Conservation (phyloP, 2,888 invertebrate species). For the Orchestes rusci region DNA sequence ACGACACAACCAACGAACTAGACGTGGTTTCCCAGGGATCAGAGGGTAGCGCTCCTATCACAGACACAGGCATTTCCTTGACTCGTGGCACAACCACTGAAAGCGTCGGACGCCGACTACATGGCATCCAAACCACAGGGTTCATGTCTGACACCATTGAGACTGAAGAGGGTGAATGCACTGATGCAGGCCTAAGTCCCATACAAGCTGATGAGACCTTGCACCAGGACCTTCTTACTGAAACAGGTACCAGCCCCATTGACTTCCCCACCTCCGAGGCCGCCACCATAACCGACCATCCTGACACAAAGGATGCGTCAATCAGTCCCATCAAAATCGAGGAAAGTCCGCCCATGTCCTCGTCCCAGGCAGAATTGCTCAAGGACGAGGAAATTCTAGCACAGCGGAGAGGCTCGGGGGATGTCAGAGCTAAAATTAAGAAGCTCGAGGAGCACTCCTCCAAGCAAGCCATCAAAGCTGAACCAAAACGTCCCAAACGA, state of each 20-base stretch:
- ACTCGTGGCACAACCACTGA: conserved; percentile 47
- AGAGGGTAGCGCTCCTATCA: conserved; percentile 44
- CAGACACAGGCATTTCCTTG: conserved; percentile 50
- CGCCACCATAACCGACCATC: conserved; percentile 47
- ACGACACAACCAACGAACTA: conserved; percentile 40
- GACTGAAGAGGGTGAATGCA: conserved; percentile 48
- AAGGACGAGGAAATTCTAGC: conserved; percentile 41
- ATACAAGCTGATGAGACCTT: conserved; percentile 48
- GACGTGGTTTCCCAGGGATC: conserved; percentile 46
- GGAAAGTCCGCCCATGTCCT: conserved; percentile 32
- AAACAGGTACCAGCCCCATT: conserved; percentile 48
- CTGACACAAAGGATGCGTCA: conserved; percentile 49
- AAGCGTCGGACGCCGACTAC: conserved; percentile 40
- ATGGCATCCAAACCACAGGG: conserved; percentile 42
- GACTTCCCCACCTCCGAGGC: conserved; percentile 49
- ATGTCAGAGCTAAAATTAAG: conserved; percentile 51
- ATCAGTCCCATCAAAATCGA: conserved; percentile 47
- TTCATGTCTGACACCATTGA: conserved; percentile 44
- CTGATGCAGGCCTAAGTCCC: conserved; percentile 51
- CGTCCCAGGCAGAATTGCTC: conserved; percentile 31
- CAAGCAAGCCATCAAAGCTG: conserved; percentile 38
- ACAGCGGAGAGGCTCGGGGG: conserved; percentile 44
- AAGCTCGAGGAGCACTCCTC: conserved; percentile 47
- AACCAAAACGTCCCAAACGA: conserved; percentile 36
- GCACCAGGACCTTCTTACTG: conserved; percentile 42